Evolutionary conservation across 2,888 invertebrate species (phyloP).

Genomic region (Drosophila subquinaria): DNA sequence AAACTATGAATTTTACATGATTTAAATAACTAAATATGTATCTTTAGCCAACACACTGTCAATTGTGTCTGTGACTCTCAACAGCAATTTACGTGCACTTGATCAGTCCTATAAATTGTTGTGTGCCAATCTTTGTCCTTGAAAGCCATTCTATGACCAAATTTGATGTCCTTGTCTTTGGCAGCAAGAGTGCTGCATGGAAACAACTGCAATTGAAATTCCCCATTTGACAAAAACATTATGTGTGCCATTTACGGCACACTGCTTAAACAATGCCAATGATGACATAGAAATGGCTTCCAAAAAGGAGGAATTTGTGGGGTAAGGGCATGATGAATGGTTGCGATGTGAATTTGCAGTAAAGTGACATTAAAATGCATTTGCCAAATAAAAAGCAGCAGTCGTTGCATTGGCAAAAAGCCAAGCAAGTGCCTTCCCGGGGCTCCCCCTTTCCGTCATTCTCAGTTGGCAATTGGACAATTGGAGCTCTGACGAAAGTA

Average conservation of each 20-base stretch:
- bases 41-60: not conserved
- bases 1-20: too few relatives aligned
- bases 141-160: conserved; percentile 11
- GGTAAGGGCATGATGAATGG: conserved; percentile 47
- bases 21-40: too few relatives aligned
- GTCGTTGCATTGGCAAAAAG: conserved; percentile 50
- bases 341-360: conserved; percentile 60
- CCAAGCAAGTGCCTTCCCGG: conserved; percentile 48
- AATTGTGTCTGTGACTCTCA: not conserved
- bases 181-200: conserved; percentile 17
- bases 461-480: conserved; percentile 35
- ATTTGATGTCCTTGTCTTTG: conserved; percentile 48
- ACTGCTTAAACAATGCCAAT: conserved; percentile 58
- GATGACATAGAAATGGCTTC: conserved; percentile 44
- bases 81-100: not conserved
- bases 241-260: conserved; percentile 37
- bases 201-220: conserved; percentile 32
- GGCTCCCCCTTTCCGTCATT: not conserved
- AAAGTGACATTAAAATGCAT: conserved; percentile 73
- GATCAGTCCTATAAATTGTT: not conserved
- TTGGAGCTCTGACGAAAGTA: conserved; percentile 53
- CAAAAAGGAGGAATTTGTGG: not conserved
- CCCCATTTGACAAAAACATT: conserved; percentile 20
- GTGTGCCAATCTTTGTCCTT: conserved; percentile 8
- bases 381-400: conserved; percentile 65